Evolutionary conservation across 2,113 vertebrate genomes (phyloP).

Genomic region (Xyrauchen texanus): DNA sequence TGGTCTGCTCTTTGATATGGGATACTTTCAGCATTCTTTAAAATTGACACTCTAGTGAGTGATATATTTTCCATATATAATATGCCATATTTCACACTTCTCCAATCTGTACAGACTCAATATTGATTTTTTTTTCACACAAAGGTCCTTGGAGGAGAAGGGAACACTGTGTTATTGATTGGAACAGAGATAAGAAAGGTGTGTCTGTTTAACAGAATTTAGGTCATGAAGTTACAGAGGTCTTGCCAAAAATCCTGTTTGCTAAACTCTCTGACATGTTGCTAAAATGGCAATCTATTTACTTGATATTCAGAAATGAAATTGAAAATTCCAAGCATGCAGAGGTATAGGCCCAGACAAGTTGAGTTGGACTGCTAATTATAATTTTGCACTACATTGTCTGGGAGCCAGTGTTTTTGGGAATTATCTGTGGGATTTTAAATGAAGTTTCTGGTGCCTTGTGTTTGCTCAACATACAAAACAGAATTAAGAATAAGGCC

Average conservation of each 20-base stretch:
- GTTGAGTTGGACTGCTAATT: neutral
- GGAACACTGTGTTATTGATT: slow-evolving; percentile 55
- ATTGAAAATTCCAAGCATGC: slow-evolving; percentile 10
- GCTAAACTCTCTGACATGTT: slow-evolving; percentile 45
- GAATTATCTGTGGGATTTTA: neutral
- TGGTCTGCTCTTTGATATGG: neutral
- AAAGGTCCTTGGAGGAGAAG: slow-evolving; percentile 25
- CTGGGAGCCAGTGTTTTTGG: neutral
- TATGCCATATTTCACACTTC: slow-evolving; percentile 35
- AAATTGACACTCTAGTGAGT: slow-evolving; percentile 4
- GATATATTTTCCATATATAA: slow-evolving; percentile 1
- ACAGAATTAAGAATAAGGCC: neutral
- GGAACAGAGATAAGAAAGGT: slow-evolving; percentile 53
- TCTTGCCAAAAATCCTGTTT: slow-evolving; percentile 35
- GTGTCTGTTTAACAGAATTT: slow-evolving; percentile 46
- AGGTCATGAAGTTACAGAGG: slow-evolving; percentile 48
- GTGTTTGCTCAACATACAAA: too few relatives aligned
- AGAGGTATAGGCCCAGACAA: slow-evolving; percentile 5
- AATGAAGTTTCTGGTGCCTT: too few relatives aligned
- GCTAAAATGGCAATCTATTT: slow-evolving; percentile 28
- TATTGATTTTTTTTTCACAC: neutral
- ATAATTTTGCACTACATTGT: neutral
- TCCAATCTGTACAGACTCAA: neutral
- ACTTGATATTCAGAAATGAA: slow-evolving; percentile 38
- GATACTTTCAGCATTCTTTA: neutral